Conservation (phyloP, 1,140 invertebrate species). For the Megathymus violae region DNA sequence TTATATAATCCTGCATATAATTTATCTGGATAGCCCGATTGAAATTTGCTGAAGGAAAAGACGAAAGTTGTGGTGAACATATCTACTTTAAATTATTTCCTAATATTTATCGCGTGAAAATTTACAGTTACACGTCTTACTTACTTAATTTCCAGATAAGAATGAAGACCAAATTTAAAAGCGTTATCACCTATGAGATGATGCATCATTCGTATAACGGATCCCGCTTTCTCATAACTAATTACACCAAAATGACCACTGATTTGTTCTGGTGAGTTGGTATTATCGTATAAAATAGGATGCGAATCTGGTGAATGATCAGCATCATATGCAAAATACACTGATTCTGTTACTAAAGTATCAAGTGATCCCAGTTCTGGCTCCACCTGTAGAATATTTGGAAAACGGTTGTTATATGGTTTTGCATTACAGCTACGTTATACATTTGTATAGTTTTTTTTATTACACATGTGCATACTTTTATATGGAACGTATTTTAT, state of each 20-base stretch:
- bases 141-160: conserved; percentile 80
- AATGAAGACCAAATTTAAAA: conserved; percentile 86
- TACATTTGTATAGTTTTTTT: no score
- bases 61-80: neutral
- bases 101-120: no score
- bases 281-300: conserved; percentile 65
- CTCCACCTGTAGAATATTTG: conserved; percentile 71
- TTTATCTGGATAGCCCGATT: conserved; percentile 85
- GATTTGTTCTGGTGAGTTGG: conserved; percentile 84
- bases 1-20: conserved; percentile 85
- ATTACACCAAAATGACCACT: conserved; percentile 85
- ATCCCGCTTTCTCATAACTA: conserved; percentile 87
- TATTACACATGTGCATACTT: no score
- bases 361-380: conserved; percentile 62
- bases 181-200: conserved; percentile 86
- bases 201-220: conserved; percentile 91
- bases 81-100: neutral
- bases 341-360: conserved; percentile 67
- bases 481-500: no score
- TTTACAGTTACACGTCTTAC: no score
- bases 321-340: conserved; percentile 67
- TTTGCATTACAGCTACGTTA: no score
- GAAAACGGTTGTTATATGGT: no score
- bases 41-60: conserved; percentile 76
- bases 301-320: conserved; percentile 55